Evolutionary conservation across 2,888 invertebrate genomes (phyloP), one percentile per base, ranked within the genome.

Genomic region (Panzeria rudis): DNA sequence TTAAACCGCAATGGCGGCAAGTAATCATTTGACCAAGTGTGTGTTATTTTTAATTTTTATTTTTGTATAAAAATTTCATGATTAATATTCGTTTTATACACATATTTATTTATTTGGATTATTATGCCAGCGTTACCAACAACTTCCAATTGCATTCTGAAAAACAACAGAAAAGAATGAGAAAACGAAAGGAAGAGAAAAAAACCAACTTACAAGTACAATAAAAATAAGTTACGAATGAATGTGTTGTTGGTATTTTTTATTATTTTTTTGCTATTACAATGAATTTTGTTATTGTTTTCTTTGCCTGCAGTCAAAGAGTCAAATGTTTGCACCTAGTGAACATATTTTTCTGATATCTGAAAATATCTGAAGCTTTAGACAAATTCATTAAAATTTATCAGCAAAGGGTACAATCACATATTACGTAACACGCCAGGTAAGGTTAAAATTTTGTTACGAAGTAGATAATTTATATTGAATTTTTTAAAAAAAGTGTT

Each of bases 111-210:
- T 29, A 35, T 50, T 76, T 76, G 56, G 23, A 66, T 56, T 76
- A 76, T 76, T 66, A 66, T 76, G 44, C 66, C 56, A 20, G 44
- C 56, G 56, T 56, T 56, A 56, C 29, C 66, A 54, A 47, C 44
- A 66, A 66, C 44, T 54, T 76, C 54, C 64, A 76, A 11, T 66
- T 62, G 61, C 50, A 64, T 62, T 17, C 62, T 15, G 25, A 52
- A 35, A 72, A 25, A 72, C 15, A 47, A 59, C 13, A 50, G 47
- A 6, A n/a, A n/a, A 44, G 17, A 25, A 54, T n/a, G 15, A 6
- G 0, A 7, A 4, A 15, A 15, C 9, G 50, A 9, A 17, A 56
- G 29, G 4, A 25, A 3, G n/a, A 15, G 9, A 17, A n/a, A 6
- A 11, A 54, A 56, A 56, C 17, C 38, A 44, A 41, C 25, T 44